phyloP scores from a whole-genome alignment of 1,140 invertebrate genomes.

The Listronotus bonariensis region DNA sequence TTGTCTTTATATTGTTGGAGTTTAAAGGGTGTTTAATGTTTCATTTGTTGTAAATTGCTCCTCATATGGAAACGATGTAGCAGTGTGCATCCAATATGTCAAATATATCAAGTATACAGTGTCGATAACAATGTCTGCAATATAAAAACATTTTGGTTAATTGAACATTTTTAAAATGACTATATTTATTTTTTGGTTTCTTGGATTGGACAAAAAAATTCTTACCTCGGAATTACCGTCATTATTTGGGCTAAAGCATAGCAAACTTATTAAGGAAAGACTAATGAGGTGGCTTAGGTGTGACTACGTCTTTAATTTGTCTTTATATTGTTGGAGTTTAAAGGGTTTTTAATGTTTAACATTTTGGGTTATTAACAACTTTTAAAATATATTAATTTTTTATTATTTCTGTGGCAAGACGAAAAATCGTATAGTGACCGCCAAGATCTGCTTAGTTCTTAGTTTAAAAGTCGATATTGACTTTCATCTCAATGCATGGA shows the following conservation, averaged over 20 bases:
- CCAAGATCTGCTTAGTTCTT: too few species aligned
- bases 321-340: not conserved
- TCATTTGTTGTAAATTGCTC: not conserved
- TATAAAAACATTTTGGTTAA: too few species aligned
- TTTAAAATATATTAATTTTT: too few species aligned
- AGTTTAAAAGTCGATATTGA: too few species aligned
- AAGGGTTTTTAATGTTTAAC: not conserved
- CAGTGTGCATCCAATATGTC: not conserved
- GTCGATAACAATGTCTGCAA: too few species aligned
- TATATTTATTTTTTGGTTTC: too few species aligned
- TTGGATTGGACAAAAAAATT: too few species aligned
- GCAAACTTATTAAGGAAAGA: conserved; percentile 4
- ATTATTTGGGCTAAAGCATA: conserved; percentile 12
- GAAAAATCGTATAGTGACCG: too few species aligned
- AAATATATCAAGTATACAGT: not conserved
- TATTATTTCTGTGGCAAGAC: too few species aligned
- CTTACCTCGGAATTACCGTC: conserved; percentile 28
- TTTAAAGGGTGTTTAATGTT: not conserved
- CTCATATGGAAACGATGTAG: not conserved
- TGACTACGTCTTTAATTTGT: conserved; percentile 15
- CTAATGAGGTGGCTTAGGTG: conserved; percentile 24
- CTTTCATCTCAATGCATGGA: too few species aligned
- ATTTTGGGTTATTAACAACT: too few species aligned
- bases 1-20: not conserved
- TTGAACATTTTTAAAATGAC: too few species aligned